phyloP scores from a whole-genome alignment of 2,888 invertebrate species.

The Seira sanloemensis region DNA sequence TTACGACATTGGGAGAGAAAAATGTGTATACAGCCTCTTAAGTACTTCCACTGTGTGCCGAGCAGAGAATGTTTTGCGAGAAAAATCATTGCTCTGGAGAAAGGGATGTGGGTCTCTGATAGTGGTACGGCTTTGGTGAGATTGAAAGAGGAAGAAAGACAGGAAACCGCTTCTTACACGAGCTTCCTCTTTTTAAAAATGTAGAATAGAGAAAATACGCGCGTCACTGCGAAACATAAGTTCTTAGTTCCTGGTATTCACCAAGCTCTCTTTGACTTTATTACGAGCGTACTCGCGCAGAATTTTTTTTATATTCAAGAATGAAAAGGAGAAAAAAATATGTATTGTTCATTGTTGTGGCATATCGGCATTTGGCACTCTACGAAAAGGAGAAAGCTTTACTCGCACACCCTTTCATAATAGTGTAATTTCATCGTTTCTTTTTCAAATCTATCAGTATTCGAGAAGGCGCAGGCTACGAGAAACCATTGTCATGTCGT shows the following conservation, averaged over 20 bases:
- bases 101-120: background rate
- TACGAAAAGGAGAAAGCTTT: background rate
- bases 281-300: background rate
- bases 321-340: background rate
- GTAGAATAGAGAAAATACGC: background rate
- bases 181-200: slow-evolving; percentile 8
- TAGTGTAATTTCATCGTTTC: background rate
- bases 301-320: background rate
- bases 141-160: background rate
- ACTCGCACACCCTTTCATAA: background rate
- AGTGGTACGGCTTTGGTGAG: background rate
- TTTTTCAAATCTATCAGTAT: background rate
- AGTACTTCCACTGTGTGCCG: background rate
- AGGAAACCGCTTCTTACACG: slow-evolving; percentile 24
- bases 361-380: background rate
- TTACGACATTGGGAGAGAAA: background rate
- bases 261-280: background rate
- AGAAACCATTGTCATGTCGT: slow-evolving; percentile 6
- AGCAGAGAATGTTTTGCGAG: slow-evolving; percentile 2
- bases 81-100: background rate
- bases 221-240: too few relatives aligned
- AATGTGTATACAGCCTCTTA: background rate
- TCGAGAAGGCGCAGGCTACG: background rate
- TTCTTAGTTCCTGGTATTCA: background rate
- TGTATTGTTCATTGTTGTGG: background rate